A percentile compares a stretch with the other conserved stretches of the same genome.
phyloP scores from a whole-genome alignment of 1,140 invertebrate species.

The Glomeris maerens region DNA sequence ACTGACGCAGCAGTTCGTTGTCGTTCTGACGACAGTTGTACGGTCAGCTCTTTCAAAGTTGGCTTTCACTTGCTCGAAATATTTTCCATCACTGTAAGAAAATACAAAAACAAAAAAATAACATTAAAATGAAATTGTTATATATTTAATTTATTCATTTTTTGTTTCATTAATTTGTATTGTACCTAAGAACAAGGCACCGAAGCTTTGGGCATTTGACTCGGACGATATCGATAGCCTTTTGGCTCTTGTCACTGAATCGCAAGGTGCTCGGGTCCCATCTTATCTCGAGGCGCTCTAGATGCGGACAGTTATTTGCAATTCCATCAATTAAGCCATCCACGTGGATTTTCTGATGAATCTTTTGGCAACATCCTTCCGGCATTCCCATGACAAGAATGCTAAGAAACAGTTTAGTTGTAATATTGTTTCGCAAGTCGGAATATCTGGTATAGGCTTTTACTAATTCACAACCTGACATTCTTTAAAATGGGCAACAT shows the following conservation, averaged over 20 bases:
- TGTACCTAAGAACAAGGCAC: constrained; percentile 66
- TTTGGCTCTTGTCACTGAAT: constrained; percentile 98
- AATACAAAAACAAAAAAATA: not conserved
- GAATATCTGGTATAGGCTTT: constrained; percentile 5
- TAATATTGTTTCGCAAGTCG: too few species aligned
- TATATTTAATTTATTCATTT: constrained; percentile 1
- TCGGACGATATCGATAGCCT: constrained; percentile 77
- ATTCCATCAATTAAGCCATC: constrained; percentile 97
- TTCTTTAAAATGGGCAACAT: constrained; percentile 77
- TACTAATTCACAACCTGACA: constrained; percentile 54
- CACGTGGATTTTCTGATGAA: constrained; percentile 59
- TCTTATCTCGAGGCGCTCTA: constrained; percentile 83
- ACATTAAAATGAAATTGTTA: not conserved
- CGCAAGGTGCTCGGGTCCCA: constrained; percentile 98
- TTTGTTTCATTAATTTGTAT: constrained; percentile 3
- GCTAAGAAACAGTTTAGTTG: too few species aligned
- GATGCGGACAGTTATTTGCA: constrained; percentile 72
- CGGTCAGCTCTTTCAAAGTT: constrained; percentile 98
- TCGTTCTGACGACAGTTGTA: constrained; percentile 85
- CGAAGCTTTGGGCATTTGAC: constrained; percentile 74
- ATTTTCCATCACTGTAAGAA: constrained; percentile 80
- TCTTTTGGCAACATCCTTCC: constrained; percentile 87
- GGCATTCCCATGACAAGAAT: constrained; percentile 94
- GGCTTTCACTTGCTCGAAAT: constrained; percentile 97
- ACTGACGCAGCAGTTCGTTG: constrained; percentile 79